Base-by-base conservation (phyloP, 2,888 invertebrate species). In the Synanthedon andrenaeformis region DNA sequence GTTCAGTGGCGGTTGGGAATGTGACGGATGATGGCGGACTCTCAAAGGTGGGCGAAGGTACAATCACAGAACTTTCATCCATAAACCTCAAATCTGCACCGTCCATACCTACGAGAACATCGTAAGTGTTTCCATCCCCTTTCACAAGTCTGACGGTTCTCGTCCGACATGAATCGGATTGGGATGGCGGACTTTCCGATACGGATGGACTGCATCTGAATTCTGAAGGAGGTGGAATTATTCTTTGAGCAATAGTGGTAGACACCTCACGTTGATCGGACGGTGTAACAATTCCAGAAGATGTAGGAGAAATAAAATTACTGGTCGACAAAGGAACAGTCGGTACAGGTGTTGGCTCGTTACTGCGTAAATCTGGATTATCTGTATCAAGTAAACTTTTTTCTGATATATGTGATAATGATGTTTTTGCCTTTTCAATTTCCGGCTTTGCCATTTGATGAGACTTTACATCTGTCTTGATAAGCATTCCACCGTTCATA, bases 11-110 rank as follows among this genome's bases (percentile, higher is more conserved):
- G 49, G 89, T 89, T 17, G 89, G 88, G 59, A 89, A 89, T 57
- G 89, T 90, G 51, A 90, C 79, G 35, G 92, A 91, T 56, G 92
- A 91, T 11, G 93, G 92, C 50, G 93, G 92, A 69, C 93, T 94
- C 74, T 94, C 95, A 67, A 91, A 92, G 55, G 91, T 91, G 13
- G 95, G 94, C 58, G 95, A 94, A 55, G 94, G 91, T 56, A 95
- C 89, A 61, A 92, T 92, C 49, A 96, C 90, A 35, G 95, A 96
- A 76, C 96, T 96, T 73, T 96, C 96, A 73, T 96, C 96, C 96
- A 96, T 96, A 76, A 91, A 96, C 51, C 94, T 90, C 53, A 96
- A 82, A 78, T 96, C 96, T n/a, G 94, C 94, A 57, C 93, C 93
- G 71, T 96, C 95, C 79, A 96, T 88, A 52, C 92, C 93, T 17